phyloP scores from a whole-genome alignment of 2,888 invertebrate species.

The Rotaria macrura region DNA sequence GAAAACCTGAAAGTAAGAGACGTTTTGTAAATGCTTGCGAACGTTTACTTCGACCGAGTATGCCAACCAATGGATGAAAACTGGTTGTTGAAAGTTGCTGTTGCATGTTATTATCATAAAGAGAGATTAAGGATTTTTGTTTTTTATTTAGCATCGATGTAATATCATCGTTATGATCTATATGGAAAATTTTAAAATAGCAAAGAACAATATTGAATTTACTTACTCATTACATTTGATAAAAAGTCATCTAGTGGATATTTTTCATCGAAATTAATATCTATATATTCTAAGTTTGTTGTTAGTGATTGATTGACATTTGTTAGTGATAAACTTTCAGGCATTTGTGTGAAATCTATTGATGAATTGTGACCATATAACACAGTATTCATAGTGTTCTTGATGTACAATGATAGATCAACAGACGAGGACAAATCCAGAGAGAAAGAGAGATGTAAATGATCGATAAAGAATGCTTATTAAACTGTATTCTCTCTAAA shows the following conservation, averaged over 20 bases:
- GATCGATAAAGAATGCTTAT: not conserved
- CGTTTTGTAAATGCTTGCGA: not conserved
- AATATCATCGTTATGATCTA: not conserved
- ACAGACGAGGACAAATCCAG: not conserved
- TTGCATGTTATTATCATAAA: not conserved
- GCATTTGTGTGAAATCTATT: not conserved
- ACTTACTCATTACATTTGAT: not conserved
- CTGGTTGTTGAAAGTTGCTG: not conserved
- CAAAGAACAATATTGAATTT: not conserved
- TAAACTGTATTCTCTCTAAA: not conserved
- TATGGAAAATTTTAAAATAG: not conserved
- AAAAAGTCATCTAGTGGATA: not conserved
- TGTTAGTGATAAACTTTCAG: not conserved
- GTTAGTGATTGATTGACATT: not conserved
- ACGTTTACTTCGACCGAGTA: conserved; percentile 14
- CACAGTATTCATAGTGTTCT: not conserved
- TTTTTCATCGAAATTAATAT: not conserved
- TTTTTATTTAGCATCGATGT: not conserved
- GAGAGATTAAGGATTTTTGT: conserved; percentile 3
- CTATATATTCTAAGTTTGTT: not conserved
- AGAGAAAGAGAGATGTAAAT: not conserved
- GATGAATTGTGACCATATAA: not conserved
- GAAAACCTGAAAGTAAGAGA: not conserved
- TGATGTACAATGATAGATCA: not conserved
- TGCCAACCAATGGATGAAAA: not conserved